phyloP scores from a whole-genome alignment of 2,888 invertebrate species.

The Oscheius sp. region DNA sequence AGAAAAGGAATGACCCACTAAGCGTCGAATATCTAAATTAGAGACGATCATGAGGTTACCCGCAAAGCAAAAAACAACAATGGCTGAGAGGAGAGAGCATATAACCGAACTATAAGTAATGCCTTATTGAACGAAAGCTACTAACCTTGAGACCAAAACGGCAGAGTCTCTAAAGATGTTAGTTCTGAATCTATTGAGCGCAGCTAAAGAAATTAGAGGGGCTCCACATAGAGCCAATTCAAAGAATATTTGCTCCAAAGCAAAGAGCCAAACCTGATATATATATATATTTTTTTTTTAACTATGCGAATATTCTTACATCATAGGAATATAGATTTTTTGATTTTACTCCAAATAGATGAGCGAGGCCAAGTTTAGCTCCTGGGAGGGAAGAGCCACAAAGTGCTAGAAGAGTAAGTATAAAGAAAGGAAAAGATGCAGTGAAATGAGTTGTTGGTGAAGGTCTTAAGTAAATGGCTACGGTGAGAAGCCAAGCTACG shows the following conservation, averaged over 20 bases:
- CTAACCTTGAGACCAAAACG: conserved; percentile 60
- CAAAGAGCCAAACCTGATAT: conserved; percentile 71
- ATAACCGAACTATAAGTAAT: conserved; percentile 54
- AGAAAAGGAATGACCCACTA: conserved; percentile 42
- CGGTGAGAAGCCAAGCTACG: conserved; percentile 91
- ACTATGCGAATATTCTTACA: background rate
- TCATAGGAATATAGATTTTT: background rate
- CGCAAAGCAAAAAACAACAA: conserved; percentile 67
- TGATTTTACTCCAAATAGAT: conserved; percentile 7
- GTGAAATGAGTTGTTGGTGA: conserved; percentile 66
- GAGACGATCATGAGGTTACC: conserved; percentile 61
- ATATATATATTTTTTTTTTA: background rate
- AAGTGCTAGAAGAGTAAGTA: conserved; percentile 64
- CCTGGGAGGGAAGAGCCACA: conserved; percentile 66
- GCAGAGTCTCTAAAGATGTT: conserved; percentile 68
- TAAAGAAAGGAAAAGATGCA: conserved; percentile 64
- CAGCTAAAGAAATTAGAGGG: conserved; percentile 66
- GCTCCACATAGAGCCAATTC: conserved; percentile 71
- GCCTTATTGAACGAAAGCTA: background rate
- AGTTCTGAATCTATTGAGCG: conserved; percentile 64
- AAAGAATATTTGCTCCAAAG: conserved; percentile 72
- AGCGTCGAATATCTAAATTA: conserved; percentile 52
- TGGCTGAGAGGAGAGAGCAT: conserved; percentile 63
- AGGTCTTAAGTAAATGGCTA: conserved; percentile 93
- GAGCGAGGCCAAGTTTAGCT: conserved; percentile 61